A percentile compares a stretch with the other conserved stretches of the same genome.
Conservation (phyloP, 1,140 invertebrate species). For the Diploscapter pachys region DNA sequence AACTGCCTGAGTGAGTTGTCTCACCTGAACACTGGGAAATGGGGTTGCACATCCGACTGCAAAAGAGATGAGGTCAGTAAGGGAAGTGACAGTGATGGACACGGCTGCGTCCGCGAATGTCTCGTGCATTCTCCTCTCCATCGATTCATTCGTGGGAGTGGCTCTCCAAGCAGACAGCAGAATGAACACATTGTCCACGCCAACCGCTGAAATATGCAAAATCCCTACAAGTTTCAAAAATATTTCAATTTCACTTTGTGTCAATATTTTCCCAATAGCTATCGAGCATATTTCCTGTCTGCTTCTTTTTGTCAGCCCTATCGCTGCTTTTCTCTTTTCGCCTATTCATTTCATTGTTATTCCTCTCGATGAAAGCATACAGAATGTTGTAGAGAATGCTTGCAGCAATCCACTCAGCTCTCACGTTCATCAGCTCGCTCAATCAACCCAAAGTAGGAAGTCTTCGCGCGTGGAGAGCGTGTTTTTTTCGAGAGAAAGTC, state of each 20-base stretch:
- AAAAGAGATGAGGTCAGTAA: constrained; percentile 96
- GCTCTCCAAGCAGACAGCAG: constrained; percentile 85
- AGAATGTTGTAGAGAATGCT: too few species aligned
- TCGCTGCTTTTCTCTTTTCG: neutral
- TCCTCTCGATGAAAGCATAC: too few species aligned
- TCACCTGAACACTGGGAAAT: constrained; percentile 64
- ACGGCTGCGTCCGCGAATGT: constrained; percentile 81
- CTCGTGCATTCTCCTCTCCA: constrained; percentile 79
- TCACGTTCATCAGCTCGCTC: too few species aligned
- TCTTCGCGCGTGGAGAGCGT: too few species aligned
- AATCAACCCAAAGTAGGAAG: too few species aligned
- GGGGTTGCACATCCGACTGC: constrained; percentile 84
- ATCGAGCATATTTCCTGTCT: neutral
- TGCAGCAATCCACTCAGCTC: too few species aligned
- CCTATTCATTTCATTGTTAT: too few species aligned
- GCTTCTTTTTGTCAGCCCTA: neutral
- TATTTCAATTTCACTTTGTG: constrained; percentile 1
- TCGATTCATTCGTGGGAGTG: constrained; percentile 71
- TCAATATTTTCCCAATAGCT: neutral
- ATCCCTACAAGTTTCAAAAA: neutral
- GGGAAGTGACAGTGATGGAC: constrained; percentile 91
- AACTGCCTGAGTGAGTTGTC: neutral
- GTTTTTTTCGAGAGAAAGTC: too few species aligned
- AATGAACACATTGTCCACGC: constrained; percentile 57
- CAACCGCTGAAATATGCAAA: constrained; percentile 49